Evolutionary conservation across 1,140 invertebrate species (phyloP).

Genomic region (Ctenoplectra terminalis): DNA sequence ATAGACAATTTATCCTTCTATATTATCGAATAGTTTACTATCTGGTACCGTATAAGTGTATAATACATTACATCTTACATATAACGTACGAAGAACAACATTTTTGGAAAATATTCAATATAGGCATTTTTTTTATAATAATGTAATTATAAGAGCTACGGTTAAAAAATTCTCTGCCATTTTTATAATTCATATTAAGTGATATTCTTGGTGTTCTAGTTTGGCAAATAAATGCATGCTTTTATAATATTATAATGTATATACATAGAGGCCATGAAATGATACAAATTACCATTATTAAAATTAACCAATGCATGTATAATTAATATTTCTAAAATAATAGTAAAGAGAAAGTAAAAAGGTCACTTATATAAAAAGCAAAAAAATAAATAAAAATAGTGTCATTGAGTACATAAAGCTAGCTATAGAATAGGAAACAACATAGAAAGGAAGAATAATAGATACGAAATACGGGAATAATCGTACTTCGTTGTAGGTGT

Average conservation of each 20-base stretch:
- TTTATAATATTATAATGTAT: not conserved
- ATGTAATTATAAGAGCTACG: not conserved
- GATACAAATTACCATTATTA: not conserved
- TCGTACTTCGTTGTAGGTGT: too few relatives aligned
- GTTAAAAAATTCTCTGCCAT: not conserved
- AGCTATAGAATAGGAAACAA: not conserved
- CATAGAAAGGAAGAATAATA: too few relatives aligned
- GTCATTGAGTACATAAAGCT: not conserved
- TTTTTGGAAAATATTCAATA: not conserved
- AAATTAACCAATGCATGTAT: not conserved
- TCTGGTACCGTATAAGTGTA: not conserved
- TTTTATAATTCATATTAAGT: not conserved
- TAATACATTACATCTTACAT: not conserved
- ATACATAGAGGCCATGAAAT: not conserved
- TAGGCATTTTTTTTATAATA: not conserved
- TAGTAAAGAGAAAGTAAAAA: not conserved
- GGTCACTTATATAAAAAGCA: not conserved
- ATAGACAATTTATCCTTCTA: not conserved
- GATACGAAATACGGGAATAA: too few relatives aligned
- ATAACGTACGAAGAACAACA: not conserved
- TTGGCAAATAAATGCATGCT: not conserved
- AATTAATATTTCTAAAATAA: not conserved
- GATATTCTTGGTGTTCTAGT: not conserved
- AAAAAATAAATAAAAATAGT: not conserved
- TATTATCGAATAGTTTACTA: not conserved